Evolutionary conservation across 2,113 vertebrate genomes (phyloP), one percentile per base, ranked within the genome.

Genomic region (Calonectris borealis): DNA sequence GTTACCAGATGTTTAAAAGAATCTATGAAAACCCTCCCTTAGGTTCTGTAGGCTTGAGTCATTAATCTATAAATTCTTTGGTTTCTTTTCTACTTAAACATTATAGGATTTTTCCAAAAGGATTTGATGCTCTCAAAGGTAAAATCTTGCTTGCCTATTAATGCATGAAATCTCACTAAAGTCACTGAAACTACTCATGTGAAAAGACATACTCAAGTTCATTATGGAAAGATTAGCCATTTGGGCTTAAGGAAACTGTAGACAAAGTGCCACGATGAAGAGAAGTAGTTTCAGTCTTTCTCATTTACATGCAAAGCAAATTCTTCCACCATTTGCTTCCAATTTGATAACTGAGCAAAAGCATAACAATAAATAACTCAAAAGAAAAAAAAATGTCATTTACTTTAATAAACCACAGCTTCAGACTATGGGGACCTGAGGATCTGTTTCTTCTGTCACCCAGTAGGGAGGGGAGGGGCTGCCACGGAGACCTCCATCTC

Each of bases 1-100:
- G 86, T 80, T 97, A 96, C 91, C 92, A 93, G 95, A 97, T 97
- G 96, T 95, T 96, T 87, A 54, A 95, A 92, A 91, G 66, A 86
- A 90, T 86, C 91, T 66, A 91, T 73, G 78, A 95, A 94, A 96
- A 93, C 18, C 48, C 10, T 85, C 96, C 82, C 86, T 88, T 55
- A 95, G 84, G 91, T 93, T 97, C 70, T 69, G 48, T 54, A 89
- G 52, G 29, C 82, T 95, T 77, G 52, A 85, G 71, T 93, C 86
- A 85, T 94, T 93, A 85, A 85, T 87, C 84, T 93, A 93, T 87
- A 91, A 93, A 89, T 91, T 91, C 87, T 94, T 95, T 70, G 62
- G 57, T 91, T 94, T 92, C 91, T 87, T 95, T 93, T 82, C 93
- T 87, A 72, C 66, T 95, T 91, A 65, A 91, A 94, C 42, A 44